phyloP scores from a whole-genome alignment of 2,888 invertebrate species.

The Nasonovia ribisnigri region DNA sequence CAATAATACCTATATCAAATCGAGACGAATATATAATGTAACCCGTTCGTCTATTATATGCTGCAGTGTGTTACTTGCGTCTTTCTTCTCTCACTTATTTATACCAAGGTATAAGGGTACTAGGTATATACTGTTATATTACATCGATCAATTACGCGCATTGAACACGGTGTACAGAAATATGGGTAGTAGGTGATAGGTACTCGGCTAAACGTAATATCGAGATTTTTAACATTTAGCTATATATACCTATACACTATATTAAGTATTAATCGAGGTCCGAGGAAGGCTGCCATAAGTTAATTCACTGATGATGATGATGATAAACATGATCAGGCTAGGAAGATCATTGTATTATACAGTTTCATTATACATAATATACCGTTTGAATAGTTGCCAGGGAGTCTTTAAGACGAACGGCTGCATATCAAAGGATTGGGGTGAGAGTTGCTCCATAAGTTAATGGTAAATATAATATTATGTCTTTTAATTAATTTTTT shows the following conservation, averaged over 20 bases:
- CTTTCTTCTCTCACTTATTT: not conserved
- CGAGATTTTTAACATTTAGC: not conserved
- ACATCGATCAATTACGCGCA: not conserved
- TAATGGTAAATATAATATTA: not conserved
- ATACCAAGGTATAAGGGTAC: not conserved
- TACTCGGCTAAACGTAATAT: not conserved
- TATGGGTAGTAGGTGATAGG: not conserved
- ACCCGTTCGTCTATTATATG: not conserved
- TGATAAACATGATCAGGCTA: not conserved
- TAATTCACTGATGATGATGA: conserved; percentile 21
- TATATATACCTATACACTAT: not conserved
- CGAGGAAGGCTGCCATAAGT: not conserved
- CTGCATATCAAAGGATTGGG: conserved; percentile 17
- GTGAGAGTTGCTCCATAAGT: not conserved
- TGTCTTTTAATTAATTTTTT: not conserved
- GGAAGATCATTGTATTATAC: not conserved
- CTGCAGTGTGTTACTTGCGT: not conserved
- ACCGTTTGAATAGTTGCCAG: conserved; percentile 30
- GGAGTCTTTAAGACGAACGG: conserved; percentile 12
- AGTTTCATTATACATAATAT: not conserved
- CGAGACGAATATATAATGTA: conserved; percentile 21
- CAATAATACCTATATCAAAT: conserved; percentile 17
- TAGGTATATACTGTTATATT: not conserved
- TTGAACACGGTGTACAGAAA: not conserved
- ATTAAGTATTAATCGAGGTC: too few relatives aligned